Percentiles rank a stretch among this genome's conserved stretches.
Evolutionary conservation across 2,797 vertebrate species (phyloP).

Genomic region (Anisognathus igniventris): DNA sequence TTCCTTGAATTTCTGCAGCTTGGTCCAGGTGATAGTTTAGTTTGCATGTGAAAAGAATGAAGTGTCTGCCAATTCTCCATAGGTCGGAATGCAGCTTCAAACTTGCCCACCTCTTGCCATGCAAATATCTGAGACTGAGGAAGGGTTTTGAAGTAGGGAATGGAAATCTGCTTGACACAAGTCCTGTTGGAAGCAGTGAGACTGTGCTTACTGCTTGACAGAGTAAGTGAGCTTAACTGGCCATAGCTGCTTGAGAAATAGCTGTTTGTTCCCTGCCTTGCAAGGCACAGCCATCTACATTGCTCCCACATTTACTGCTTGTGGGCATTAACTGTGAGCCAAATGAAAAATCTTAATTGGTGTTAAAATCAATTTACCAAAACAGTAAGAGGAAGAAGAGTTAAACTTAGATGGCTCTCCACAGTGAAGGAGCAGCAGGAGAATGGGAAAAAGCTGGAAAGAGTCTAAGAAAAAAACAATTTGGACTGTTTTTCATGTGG

Average conservation of each 20-base stretch:
- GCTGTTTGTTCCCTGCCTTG: background rate
- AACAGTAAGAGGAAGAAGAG: background rate
- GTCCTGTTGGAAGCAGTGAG: background rate
- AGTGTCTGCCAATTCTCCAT: background rate
- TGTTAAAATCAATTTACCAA: background rate
- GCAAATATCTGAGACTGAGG: background rate
- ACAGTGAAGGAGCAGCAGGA: background rate
- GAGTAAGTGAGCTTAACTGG: background rate
- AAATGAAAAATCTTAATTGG: background rate
- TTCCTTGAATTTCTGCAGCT: slow-evolving; percentile 40
- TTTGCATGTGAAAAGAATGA: slow-evolving; percentile 43
- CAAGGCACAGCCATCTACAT: background rate
- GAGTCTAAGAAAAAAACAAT: background rate
- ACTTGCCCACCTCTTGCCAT: background rate
- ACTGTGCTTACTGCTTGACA: background rate
- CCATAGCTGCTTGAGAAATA: background rate
- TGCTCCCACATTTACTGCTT: background rate
- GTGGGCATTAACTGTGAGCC: background rate
- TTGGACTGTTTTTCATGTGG: background rate
- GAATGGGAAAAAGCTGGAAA: background rate
- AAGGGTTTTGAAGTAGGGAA: background rate
- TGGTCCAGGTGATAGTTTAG: slow-evolving; percentile 23
- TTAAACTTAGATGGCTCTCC: background rate
- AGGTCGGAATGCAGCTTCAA: background rate
- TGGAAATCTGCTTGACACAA: background rate